Percentiles rank a stretch among this genome's conserved stretches.
phyloP scores from a whole-genome alignment of 37 sponge, comb jelly and placozoan genomes.

The Petrosia ficiformis region DNA sequence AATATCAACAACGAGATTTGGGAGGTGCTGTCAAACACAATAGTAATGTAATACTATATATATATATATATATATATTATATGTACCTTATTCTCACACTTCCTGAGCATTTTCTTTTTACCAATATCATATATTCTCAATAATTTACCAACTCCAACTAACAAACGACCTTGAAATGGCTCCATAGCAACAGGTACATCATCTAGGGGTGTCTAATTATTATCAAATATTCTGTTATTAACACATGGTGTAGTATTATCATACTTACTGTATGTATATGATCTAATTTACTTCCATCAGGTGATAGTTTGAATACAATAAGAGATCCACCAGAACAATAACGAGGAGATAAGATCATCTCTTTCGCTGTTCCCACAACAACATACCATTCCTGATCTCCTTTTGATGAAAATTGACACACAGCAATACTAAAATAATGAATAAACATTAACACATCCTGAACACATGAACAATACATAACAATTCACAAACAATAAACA shows the following conservation, averaged over 20 bases:
- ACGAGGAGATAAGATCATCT: constrained; percentile 71
- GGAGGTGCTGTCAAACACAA: constrained; percentile 67
- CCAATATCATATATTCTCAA: constrained; percentile 96
- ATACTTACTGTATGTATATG: constrained; percentile 83
- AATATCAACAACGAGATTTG: constrained; percentile 87
- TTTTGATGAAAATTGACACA: constrained; percentile 81
- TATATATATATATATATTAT: not conserved
- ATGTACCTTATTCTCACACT: constrained; percentile 93
- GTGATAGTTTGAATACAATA: constrained; percentile 64
- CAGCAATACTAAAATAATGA: constrained; percentile 54
- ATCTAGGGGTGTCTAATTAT: constrained; percentile 81
- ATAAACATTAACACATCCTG: not conserved
- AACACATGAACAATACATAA: not conserved
- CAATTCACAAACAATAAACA: not conserved
- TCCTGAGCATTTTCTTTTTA: constrained; percentile 95
- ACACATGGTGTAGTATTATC: not conserved
- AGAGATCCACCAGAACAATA: constrained; percentile 78
- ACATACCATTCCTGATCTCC: constrained; percentile 80
- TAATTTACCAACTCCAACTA: constrained; percentile 90
- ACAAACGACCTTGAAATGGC: constrained; percentile 89
- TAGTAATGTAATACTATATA: too few species aligned
- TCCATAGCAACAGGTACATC: constrained; percentile 88
- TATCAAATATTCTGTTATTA: not conserved
- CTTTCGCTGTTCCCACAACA: constrained; percentile 86
- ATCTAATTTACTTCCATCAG: constrained; percentile 82